phyloP scores from a whole-genome alignment of 2,888 invertebrate genomes.

The Cephus runcator region DNA sequence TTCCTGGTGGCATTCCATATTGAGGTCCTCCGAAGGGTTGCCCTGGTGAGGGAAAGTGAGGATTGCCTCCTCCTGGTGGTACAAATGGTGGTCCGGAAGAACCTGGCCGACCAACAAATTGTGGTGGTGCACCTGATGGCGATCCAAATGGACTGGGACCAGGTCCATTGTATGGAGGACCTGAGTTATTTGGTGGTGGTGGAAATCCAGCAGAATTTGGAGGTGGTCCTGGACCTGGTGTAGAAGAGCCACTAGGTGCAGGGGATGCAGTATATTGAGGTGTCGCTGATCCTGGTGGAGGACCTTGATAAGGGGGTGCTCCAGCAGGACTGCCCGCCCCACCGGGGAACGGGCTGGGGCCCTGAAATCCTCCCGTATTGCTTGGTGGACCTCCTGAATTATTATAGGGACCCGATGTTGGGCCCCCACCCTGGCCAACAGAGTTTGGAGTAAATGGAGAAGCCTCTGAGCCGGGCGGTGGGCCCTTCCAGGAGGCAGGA shows the following conservation, averaged over 20 bases:
- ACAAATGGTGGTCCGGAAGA: conserved; percentile 79
- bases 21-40: conserved; percentile 74
- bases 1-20: conserved; percentile 78
- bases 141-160: conserved; percentile 77
- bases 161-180: conserved; percentile 77
- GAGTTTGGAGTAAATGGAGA: conserved; percentile 75
- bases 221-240: conserved; percentile 79
- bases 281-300: conserved; percentile 80
- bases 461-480: conserved; percentile 73
- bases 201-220: conserved; percentile 68
- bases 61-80: conserved; percentile 74
- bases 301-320: conserved; percentile 77
- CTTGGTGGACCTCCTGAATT: conserved; percentile 64
- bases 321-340: conserved; percentile 82
- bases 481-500: conserved; percentile 83
- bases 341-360: conserved; percentile 71
- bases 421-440: conserved; percentile 69
- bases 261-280: conserved; percentile 90
- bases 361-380: conserved; percentile 70
- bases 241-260: conserved; percentile 83
- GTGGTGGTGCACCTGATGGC: conserved; percentile 73
- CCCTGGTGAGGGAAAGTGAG: conserved; percentile 74
- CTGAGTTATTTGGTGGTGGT: conserved; percentile 63
- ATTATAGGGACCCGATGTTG: conserved; percentile 66
- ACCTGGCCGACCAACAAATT: conserved; percentile 74